These are phyloP conservation scores for Parapsyche elsis DNA, from an alignment of 1,140 invertebrate species.

Conservation along the genomic window DNA sequence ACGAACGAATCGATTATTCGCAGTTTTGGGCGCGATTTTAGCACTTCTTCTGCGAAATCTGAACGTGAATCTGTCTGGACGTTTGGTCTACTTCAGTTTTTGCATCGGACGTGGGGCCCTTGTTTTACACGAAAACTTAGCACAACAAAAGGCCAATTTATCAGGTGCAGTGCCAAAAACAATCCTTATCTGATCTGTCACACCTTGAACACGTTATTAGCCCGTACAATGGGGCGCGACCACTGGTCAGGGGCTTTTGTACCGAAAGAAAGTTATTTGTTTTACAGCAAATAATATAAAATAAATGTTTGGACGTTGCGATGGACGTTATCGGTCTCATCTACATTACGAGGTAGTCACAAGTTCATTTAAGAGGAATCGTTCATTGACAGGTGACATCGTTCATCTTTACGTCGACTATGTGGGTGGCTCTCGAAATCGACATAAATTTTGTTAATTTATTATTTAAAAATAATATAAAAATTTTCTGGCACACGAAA, in stretches of 20 bases:
- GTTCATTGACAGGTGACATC: slow-evolving; percentile 37
- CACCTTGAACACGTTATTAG: slow-evolving; percentile 53
- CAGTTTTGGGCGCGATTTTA: too few species aligned
- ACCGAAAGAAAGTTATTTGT: slow-evolving; percentile 42
- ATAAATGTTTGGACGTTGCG: slow-evolving; percentile 16
- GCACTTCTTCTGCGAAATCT: slow-evolving; percentile 46
- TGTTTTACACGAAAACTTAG: slow-evolving; percentile 23
- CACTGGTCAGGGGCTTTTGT: slow-evolving; percentile 23
- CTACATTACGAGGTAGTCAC: slow-evolving; percentile 30
- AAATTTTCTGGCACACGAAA: slow-evolving; percentile 40
- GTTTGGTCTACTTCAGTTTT: neutral
- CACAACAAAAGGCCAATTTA: slow-evolving; percentile 49
- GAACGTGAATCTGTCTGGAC: slow-evolving; percentile 42
- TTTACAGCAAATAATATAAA: slow-evolving; percentile 12
- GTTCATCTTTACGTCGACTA: slow-evolving; percentile 17
- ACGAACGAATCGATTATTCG: neutral
- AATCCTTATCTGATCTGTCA: slow-evolving; percentile 38
- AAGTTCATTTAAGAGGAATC: slow-evolving; percentile 2
- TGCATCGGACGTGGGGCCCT: neutral
- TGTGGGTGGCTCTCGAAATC: slow-evolving; percentile 34
- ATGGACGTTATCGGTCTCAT: slow-evolving; percentile 27
- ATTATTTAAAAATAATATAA: slow-evolving; percentile 3
- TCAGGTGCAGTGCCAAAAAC: slow-evolving; percentile 51
- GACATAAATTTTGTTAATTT: neutral
- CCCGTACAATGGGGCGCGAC: slow-evolving; percentile 23